A percentile compares a stretch with the other conserved stretches of the same genome.
Evolutionary conservation across 1,140 invertebrate species (phyloP).

Genomic region (Caenorhabditis elegans): WBcel235 BX284605.5:13661001-13661500

Average conservation of each 20-base stretch:
- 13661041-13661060: too few relatives aligned
- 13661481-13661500: conserved; percentile 51
- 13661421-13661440: background rate
- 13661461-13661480: background rate
- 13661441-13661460: too few relatives aligned
- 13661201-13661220: background rate
- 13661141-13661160: conserved; percentile 18
- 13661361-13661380: conserved; percentile 10
- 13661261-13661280: background rate
- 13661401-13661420: background rate
- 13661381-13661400: background rate
- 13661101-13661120: too few relatives aligned
- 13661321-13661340: background rate
- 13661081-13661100: too few relatives aligned
- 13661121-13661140: too few relatives aligned
- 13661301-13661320: background rate
- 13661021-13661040: too few relatives aligned
- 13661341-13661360: background rate
- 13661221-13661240: background rate
- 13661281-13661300: conserved; percentile 1
- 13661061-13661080: too few relatives aligned
- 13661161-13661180: conserved; percentile 7
- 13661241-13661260: background rate
- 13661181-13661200: conserved; percentile 14
- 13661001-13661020: too few relatives aligned